Base-by-base conservation (phyloP, 2,888 invertebrate species). In the Branchipolynoe longqiensis region DNA sequence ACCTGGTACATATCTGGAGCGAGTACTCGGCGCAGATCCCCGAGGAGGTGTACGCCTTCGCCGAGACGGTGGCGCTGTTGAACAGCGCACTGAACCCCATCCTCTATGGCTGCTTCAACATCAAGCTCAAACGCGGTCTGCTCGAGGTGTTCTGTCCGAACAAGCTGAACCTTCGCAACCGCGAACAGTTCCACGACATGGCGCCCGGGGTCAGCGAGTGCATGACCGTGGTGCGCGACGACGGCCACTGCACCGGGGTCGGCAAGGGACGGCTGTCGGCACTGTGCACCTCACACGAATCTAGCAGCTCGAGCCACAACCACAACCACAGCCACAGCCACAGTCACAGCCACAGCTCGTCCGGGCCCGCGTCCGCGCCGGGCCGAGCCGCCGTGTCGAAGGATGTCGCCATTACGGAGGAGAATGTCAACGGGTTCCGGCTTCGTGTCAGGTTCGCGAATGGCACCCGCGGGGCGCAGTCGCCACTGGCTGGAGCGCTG, bases 81-180 rank as follows among this genome's bases (percentile, higher is more conserved):
- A 92, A 93, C 88, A 94, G 94, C 87, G 94, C 93, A 6, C 89
- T 94, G 22, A 94, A 94, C 88, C 94, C 94, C 0, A 89, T 94
- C 22, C 89, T 94, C 41, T 94, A 94, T 89, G 94, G 94, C 59
- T 93, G 93, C 88, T 94, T 94, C 89, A 94, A 94, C 88, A 90
- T 93, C 40, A 91, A 92, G 85, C 87, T 93, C 4, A 88, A 88
- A 82, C 73, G 87, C 3, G 86, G 85, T 18, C 56, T 86, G 14
- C 38, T 86, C 3, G 85, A 87, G 54, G 73, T 88, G 56, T 87
- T 85, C 83, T 86, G 86, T 31, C 84, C 86, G 3, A 58, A 69
- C n/a, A 54, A 69, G 40, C 31, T 64, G 33, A 82, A 38, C 0
- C 28, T 59, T 18, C 82, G 54, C 0, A 82, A 81, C 38, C 58